Evolutionary conservation across 2,797 vertebrate genomes (phyloP), one percentile per base, ranked within the genome.

Genomic region (Siniperca obscura): DNA sequence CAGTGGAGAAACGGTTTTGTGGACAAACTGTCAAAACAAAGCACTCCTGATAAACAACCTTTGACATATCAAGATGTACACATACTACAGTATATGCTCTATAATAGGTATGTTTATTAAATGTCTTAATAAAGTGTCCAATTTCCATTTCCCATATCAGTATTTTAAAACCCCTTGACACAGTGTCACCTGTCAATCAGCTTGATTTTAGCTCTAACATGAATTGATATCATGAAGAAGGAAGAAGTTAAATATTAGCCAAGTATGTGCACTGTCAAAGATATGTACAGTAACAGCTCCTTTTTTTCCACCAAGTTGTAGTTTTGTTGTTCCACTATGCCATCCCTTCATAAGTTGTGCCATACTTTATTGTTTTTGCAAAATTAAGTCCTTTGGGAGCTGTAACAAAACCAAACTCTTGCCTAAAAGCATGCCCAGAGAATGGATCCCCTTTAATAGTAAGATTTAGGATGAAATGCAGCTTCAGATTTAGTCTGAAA

Each of bases 101-200:
- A 80, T 70, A 67, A 72, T 53, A 44, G 27, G 56, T 79, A 48
- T 82, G 75, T 83, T 85, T 85, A 73, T 83, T 70, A 81, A 89
- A 93, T 90, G 86, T 92, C 91, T 93, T 92, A 92, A 89, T 74
- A 83, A 86, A 76, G 46, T 86, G 73, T 86, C 55, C 59, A 73
- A 16, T 67, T 79, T 74, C 69, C 53, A 70, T 69, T 85, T 69
- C 42, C 50, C 30, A 44, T 67, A 50, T 72, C 70, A 89, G 86
- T 85, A 89, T 93, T 91, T 83, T 82, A 21, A 77, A 82, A 86
- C 40, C 1, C 38, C 22, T 78, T 34, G 53, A 74, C 76, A 57
- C 42, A 42, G 50, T 70, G 68, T 79, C 66, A 80, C 48, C 42
- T 56, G 70, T 83, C 67, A 78, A 9, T 69, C 74, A 70, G 46